Percentiles rank a stretch among this genome's conserved stretches.
Conservation (phyloP, 2,113 vertebrate genomes). For the Scalopus aquaticus region DNA sequence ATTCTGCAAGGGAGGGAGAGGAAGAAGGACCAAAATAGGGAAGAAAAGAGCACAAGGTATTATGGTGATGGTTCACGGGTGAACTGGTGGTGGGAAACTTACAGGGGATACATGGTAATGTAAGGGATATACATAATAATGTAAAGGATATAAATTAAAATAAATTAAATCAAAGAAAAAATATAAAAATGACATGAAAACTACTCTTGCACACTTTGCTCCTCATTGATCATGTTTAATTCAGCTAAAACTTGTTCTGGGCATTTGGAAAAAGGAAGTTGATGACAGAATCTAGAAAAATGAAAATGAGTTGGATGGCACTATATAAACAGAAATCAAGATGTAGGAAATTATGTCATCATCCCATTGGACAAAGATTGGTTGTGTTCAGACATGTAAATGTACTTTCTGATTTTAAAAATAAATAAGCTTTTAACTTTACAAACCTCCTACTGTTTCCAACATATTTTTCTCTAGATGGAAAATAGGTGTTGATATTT, state of each 20-base stretch:
- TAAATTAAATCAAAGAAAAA: too few relatives aligned
- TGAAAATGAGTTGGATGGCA: conserved; percentile 11
- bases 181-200: background rate
- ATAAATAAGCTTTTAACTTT: conserved; percentile 67
- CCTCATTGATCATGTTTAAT: background rate
- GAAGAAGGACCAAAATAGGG: too few relatives aligned
- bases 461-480: conserved; percentile 44
- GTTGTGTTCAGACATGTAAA: conserved; percentile 6
- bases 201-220: background rate
- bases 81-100: too few relatives aligned
- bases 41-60: too few relatives aligned
- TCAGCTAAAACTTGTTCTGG: background rate
- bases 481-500: conserved; percentile 51
- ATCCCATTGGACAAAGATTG: background rate
- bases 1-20: too few relatives aligned
- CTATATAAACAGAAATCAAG: conserved; percentile 19
- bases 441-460: conserved; percentile 40
- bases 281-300: background rate
- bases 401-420: conserved; percentile 54
- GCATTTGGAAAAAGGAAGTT: background rate
- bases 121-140: too few relatives aligned
- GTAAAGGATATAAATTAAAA: too few relatives aligned
- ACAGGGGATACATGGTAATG: too few relatives aligned
- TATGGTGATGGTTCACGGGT: too few relatives aligned
- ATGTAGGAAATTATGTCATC: conserved; percentile 33